phyloP scores from a whole-genome alignment of 2,113 vertebrate species.

The Montifringilla adamsi region DNA sequence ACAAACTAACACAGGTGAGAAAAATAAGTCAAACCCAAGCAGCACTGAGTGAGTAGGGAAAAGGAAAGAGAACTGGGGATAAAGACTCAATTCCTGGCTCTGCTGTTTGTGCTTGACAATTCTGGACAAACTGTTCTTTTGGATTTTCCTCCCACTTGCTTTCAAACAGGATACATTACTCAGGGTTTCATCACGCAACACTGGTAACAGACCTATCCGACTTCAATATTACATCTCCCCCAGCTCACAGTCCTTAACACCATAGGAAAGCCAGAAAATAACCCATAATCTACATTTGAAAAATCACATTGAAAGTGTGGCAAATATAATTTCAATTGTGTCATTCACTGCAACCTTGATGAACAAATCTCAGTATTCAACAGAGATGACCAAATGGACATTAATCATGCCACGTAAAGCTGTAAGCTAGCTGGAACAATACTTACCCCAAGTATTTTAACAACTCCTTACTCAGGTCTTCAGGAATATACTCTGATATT shows the following conservation, averaged over 20 bases:
- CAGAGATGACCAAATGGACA: not conserved
- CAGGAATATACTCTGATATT: constrained; percentile 90
- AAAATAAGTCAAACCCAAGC: not conserved
- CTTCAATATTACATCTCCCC: not conserved
- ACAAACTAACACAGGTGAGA: not conserved
- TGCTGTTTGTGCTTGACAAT: not conserved
- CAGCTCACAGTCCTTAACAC: not conserved
- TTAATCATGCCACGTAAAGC: not conserved
- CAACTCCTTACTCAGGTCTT: constrained; percentile 86
- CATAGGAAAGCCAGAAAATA: not conserved
- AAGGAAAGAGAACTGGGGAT: not conserved
- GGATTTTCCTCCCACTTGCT: not conserved
- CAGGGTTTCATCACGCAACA: not conserved
- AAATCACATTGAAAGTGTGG: not conserved
- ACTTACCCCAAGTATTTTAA: constrained; percentile 85
- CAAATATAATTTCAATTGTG: not conserved
- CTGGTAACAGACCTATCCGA: not conserved
- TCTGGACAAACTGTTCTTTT: not conserved
- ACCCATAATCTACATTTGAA: not conserved
- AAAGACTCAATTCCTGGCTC: not conserved
- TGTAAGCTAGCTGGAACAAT: not conserved
- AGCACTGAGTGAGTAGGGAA: not conserved
- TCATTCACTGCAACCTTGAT: not conserved
- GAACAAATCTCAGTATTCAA: not conserved
- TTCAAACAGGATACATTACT: not conserved